phyloP scores from a whole-genome alignment of 2,888 invertebrate genomes.

The Andrena praecox region DNA sequence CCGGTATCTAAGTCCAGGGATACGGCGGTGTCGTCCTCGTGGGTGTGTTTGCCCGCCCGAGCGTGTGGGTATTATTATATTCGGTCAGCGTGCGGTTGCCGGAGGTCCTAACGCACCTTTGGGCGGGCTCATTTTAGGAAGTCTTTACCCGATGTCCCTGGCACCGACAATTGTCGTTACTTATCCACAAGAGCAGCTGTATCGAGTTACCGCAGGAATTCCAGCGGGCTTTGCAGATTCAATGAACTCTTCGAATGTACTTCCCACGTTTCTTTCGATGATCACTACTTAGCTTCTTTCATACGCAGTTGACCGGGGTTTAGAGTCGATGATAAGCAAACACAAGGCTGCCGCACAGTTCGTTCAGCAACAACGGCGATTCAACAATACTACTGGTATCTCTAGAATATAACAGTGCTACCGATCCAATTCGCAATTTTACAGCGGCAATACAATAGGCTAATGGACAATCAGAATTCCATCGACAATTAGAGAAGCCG shows the following conservation, averaged over 20 bases:
- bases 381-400: no score
- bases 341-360: no score
- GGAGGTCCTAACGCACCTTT: neutral
- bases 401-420: no score
- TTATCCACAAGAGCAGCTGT: neutral
- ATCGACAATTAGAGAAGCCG: constrained; percentile 12
- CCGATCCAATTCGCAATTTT: no score
- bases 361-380: no score
- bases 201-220: no score
- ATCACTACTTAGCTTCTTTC: neutral
- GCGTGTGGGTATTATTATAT: constrained; percentile 29
- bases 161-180: neutral
- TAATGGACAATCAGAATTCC: neutral
- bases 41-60: constrained; percentile 53
- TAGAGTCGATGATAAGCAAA: no score
- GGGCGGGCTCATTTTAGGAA: neutral
- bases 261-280: neutral
- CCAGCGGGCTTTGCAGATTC: neutral
- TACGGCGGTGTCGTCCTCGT: constrained; percentile 22
- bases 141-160: neutral
- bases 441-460: no score
- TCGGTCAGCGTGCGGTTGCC: constrained; percentile 32
- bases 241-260: neutral
- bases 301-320: no score
- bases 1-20: constrained; percentile 66